Percentiles rank a stretch among this genome's conserved stretches.
Evolutionary conservation across 2,888 invertebrate species (phyloP).

Genomic region (Euzetes globulus): DNA sequence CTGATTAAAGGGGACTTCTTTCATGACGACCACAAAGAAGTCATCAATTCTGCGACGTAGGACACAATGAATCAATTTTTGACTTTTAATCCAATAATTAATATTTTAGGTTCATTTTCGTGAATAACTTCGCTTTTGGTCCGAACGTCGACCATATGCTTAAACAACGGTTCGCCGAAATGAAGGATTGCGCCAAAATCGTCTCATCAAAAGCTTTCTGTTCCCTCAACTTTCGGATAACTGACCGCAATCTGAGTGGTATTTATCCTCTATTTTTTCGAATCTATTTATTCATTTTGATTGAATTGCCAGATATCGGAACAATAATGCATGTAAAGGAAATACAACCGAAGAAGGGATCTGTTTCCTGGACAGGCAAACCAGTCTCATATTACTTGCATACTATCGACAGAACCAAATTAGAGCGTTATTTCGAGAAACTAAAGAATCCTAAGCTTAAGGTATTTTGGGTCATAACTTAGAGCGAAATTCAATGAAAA

Average conservation of each 20-base stretch:
- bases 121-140: slow-evolving; percentile 99
- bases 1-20: slow-evolving; percentile 92
- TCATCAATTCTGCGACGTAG: slow-evolving; percentile 78
- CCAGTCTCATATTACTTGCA: slow-evolving; percentile 98
- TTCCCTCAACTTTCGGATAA: slow-evolving; percentile 95
- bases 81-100: background rate
- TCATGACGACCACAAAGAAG: slow-evolving; percentile 80
- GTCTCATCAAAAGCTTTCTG: slow-evolving; percentile 98
- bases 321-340: slow-evolving; percentile 98
- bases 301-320: slow-evolving; percentile 67
- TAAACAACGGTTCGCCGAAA: slow-evolving; percentile 90
- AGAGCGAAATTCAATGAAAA: background rate
- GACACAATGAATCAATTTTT: slow-evolving; percentile 39
- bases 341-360: slow-evolving; percentile 77
- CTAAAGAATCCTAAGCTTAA: slow-evolving; percentile 73
- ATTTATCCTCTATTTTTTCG: slow-evolving; percentile 41
- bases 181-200: slow-evolving; percentile 89
- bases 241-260: slow-evolving; percentile 91
- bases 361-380: slow-evolving; percentile 98
- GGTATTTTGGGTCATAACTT: slow-evolving; percentile 47
- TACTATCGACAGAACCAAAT: slow-evolving; percentile 89
- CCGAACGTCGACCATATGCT: slow-evolving; percentile 91
- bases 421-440: slow-evolving; percentile 88
- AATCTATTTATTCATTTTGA: slow-evolving; percentile 27
- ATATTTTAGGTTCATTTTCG: slow-evolving; percentile 59